A percentile compares a stretch with the other conserved stretches of the same genome.
phyloP scores from a whole-genome alignment of 2,797 vertebrate species.

The Artibeus jamaicensis region DNA sequence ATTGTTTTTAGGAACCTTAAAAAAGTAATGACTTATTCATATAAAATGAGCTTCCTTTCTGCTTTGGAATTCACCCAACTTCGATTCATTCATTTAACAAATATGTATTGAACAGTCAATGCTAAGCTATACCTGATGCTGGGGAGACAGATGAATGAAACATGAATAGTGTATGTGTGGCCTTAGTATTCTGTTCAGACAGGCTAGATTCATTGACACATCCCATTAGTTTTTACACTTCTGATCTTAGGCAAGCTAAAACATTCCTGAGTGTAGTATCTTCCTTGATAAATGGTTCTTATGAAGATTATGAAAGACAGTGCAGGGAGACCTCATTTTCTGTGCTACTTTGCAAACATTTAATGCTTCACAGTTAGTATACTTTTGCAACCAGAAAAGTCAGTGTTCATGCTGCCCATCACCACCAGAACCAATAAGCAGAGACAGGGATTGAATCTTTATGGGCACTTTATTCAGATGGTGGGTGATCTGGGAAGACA shows the following conservation, averaged over 20 bases:
- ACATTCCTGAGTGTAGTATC: not conserved
- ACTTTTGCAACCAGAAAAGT: not conserved
- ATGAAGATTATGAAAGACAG: not conserved
- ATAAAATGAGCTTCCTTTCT: not conserved
- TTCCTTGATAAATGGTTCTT: not conserved
- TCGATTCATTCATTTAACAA: constrained; percentile 41
- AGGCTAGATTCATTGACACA: not conserved
- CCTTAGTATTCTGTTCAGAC: not conserved
- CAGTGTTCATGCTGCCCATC: not conserved
- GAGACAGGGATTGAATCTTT: not conserved
- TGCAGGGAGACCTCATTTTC: not conserved
- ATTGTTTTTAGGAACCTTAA: not conserved
- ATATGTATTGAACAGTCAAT: not conserved
- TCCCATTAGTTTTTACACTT: not conserved
- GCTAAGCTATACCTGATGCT: not conserved
- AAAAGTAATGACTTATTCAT: constrained; percentile 24
- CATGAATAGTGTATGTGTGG: not conserved
- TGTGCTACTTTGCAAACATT: not conserved
- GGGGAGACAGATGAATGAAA: not conserved
- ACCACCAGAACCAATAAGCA: not conserved
- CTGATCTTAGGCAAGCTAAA: not conserved
- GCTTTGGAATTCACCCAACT: constrained; percentile 32
- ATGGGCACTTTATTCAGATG: not conserved
- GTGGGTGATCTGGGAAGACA: not conserved
- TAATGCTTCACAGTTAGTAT: not conserved